Base-by-base conservation (phyloP, 2,888 invertebrate species). In the Noctua janthe region DNA sequence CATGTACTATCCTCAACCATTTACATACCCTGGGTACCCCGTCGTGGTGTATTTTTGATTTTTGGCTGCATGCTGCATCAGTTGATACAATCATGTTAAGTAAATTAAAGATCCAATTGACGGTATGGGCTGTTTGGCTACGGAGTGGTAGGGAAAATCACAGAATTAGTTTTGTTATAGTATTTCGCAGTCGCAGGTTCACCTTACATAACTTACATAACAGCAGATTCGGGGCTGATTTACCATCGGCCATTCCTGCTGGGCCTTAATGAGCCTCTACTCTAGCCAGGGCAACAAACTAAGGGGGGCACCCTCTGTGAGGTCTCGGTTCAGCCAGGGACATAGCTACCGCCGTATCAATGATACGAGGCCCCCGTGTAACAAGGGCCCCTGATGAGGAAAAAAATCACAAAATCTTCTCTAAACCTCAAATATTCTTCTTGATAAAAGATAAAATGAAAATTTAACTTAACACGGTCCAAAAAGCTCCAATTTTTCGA, bases 11-110 rank as follows among this genome's bases (percentile, higher is more conserved):
- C 97, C 97, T 2, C 96, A 96, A 77, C 97, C 97, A 2, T 96
- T 95, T 78, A 92, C 96, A 0, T 95, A 89, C 84, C 97, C 97
- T 1, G 92, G 94, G n/a, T 97, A 96, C 83, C 97, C 97, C 13
- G 91, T 96, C 49, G 90, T 97, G 64, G 64, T 97, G 2, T 97
- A 97, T 87, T 82, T 95, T 59, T 94, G 83, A 91, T 74, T 62
- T 71, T 35, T 71, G 15, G 4, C 47, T 47, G 47, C 47, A 47
- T 29, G 47, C 47, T 47, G n/a, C n/a, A 69, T 69, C 47, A 15
- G 47, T 69, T n/a, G 47, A 69, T 47, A 47, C n/a, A n/a, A 47
- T 47, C 8, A 47, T 15, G 15, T n/a, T 7, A 67, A 67, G n/a
- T 43, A 20, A 35, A 64, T 7, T 3, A 7, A 47, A 35, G 64